Base-by-base conservation (phyloP, 2,888 invertebrate genomes). In the Tetrapedia diversipes region DNA sequence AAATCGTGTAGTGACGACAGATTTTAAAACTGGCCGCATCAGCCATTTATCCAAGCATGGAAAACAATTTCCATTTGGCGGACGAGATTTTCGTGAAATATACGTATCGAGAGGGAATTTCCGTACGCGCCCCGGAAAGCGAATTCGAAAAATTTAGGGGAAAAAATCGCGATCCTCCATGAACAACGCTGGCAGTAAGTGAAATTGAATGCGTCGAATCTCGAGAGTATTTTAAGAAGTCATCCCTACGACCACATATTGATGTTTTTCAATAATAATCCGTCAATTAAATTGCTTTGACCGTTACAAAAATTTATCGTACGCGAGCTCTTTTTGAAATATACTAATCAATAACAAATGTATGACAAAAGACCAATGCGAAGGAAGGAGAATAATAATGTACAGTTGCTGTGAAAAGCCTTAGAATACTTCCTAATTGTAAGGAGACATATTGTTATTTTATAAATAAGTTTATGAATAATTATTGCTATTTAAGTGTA, bases 231-330 rank as follows among this genome's bases (percentile, higher is more conserved):
- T 24, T 49, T 57, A 57, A 64, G 56, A 32, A 70, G 49, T 47
- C 29, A 39, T 16, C 51, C 14, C 24, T n/a, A 3, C 53, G 16
- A 11, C 57, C 45, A 64, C 19, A 29, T 47, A 70, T 64, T 57
- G 32, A 22, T 37, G 3, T 47, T 41, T 41, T 19, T 19, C 4
- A 10, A 32, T 47, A 37, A 64, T 24, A 34, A 34, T 2, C 37
- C 27, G 11, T 22, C 37, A 34, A 47, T 60, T 60, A 56, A 70
- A 70, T 72, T 72, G 59, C 53, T 27, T 14, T 41, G 45, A 69
- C 69, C 39, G 60, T 41, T 14, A 22, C 37, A 43, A 45, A 16
- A 39, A 70, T 49, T 61, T 14, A 47, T 34, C 53, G 71, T 37
- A n/a, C n/a, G n/a, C n/a, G n/a, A n/a, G n/a, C n/a, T n/a, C n/a